Base-by-base conservation (phyloP, 2,888 invertebrate species). In the Holacanthella duospinosa region DNA sequence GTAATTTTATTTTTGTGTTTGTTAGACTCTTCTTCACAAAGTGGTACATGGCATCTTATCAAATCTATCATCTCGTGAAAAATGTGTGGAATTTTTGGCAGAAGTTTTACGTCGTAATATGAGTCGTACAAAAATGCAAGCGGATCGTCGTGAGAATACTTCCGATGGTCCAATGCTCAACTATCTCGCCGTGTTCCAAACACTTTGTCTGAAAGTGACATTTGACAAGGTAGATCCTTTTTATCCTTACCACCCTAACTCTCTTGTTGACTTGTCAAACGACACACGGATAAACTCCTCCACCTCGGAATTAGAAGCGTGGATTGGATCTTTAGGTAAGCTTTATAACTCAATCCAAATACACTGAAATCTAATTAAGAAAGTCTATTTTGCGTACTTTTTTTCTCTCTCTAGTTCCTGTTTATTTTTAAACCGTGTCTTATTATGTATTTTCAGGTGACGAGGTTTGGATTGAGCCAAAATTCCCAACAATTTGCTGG, bases 401-500 rank as follows among this genome's bases (percentile, higher is more conserved):
- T 43, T 12, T 43, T 43, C 19, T 43, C 43, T 43, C 48, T 48
- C 24, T 21, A 21, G n/a, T 48, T 48, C 9, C n/a, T n/a, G n/a
- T n/a, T n/a, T n/a, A n/a, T n/a, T n/a, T n/a, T n/a, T n/a, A n/a
- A n/a, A n/a, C n/a, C n/a, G n/a, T n/a, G n/a, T n/a, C n/a, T n/a
- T n/a, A n/a, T n/a, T 24, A 48, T 26, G 27, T 12, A 19, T 36
- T 29, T 29, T 63, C 43, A 24, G 61, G 59, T 29, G 77, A 76
- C 29, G 83, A 85, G 76, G 79, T 81, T 58, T 88, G 87, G 85
- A 83, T 84, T 12, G 86, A 88, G 60, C 84, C 88, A 1, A 95
- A 93, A 75, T 99, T 99, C 79, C 89, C 92, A 68, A 95, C 96
- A 0, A 90, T 93, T 72, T 97, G 96, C 77, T 97, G 96, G 91